phyloP scores from a whole-genome alignment of 2,888 invertebrate species.

The Melieria omissa region DNA sequence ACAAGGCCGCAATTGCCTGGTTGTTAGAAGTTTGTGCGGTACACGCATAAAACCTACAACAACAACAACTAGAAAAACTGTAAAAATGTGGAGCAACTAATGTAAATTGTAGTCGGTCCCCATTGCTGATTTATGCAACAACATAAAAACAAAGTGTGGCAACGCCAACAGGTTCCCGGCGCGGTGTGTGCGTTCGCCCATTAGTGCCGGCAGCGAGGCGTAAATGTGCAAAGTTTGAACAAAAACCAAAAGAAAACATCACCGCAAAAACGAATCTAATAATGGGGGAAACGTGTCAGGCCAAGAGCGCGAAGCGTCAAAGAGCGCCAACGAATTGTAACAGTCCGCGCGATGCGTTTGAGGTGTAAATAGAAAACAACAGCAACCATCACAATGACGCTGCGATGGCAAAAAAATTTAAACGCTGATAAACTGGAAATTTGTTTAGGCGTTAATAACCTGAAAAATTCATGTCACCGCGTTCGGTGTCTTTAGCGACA shows the following conservation, averaged over 20 bases:
- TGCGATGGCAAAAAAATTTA: background rate
- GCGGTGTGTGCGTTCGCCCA: background rate
- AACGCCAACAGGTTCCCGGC: too few relatives aligned
- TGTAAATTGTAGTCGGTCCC: too few relatives aligned
- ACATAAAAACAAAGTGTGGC: too few relatives aligned
- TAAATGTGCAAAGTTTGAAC: background rate
- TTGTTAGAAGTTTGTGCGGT: too few relatives aligned
- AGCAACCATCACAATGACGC: background rate
- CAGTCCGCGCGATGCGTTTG: background rate
- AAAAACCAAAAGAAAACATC: background rate
- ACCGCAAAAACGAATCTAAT: background rate
- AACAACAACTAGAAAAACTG: too few relatives aligned
- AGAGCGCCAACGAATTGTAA: too few relatives aligned
- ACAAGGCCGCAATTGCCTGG: too few relatives aligned
- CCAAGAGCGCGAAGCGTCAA: background rate
- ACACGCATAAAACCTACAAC: too few relatives aligned
- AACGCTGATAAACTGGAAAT: constrained; percentile 19
- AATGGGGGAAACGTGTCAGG: background rate
- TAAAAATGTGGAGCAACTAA: too few relatives aligned
- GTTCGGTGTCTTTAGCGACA: too few relatives aligned
- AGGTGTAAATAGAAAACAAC: background rate
- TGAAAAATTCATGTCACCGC: constrained; percentile 57
- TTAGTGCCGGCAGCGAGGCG: background rate
- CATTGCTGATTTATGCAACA: too few relatives aligned
- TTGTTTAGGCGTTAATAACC: constrained; percentile 55